Evolutionary conservation across 2,113 vertebrate genomes (phyloP).

Genomic region (Eulemur rufifrons): DNA sequence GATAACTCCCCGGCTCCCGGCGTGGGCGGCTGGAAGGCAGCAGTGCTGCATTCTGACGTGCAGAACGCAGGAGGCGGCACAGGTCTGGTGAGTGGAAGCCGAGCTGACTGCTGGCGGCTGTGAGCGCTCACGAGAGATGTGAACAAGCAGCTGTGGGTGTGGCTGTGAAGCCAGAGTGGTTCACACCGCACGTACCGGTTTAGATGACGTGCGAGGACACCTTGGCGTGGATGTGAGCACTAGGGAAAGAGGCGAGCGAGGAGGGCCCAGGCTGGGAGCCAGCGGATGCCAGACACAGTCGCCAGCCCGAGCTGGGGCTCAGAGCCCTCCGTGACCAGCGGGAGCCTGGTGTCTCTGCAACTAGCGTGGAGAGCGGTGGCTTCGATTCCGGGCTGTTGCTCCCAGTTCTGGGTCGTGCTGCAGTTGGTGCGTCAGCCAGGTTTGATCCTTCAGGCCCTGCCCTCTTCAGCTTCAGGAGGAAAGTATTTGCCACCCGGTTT

Average conservation of each 20-base stretch:
- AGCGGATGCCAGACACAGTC: too few species aligned
- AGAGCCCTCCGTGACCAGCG: background rate
- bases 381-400: background rate
- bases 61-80: too few species aligned
- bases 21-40: background rate
- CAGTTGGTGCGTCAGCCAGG: background rate
- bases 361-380: background rate
- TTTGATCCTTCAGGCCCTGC: background rate
- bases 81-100: background rate
- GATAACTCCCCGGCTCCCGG: background rate
- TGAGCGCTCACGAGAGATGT: too few species aligned
- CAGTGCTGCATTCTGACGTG: background rate
- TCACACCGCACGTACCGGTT: fast-evolving
- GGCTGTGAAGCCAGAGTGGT: background rate
- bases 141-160: fast-evolving
- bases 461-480: background rate
- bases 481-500: background rate
- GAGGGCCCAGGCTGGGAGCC: background rate
- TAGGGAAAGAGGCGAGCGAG: background rate
- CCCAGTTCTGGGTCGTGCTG: background rate
- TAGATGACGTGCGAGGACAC: background rate
- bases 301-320: background rate
- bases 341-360: background rate
- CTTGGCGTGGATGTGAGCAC: background rate
- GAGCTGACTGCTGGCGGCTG: background rate